Evolutionary conservation across 2,888 invertebrate species (phyloP), one percentile per base, ranked within the genome.

Genomic region (Ypsolopha scabrella): DNA sequence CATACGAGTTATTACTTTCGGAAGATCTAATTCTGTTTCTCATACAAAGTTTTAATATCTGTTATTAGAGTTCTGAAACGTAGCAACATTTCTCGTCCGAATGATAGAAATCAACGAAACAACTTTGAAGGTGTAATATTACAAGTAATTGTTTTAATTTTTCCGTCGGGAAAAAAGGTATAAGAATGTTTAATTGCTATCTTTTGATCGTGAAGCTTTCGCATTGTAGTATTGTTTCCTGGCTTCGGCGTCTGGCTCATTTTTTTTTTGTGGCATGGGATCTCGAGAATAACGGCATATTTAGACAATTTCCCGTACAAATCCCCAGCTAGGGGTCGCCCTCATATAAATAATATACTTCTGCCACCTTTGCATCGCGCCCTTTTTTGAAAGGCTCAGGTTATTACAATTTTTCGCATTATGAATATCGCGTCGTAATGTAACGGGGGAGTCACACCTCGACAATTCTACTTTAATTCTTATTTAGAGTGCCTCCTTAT

Each of bases 401-500:
- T 83, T 82, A 86, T 86, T 86, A 86, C 83, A 87, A 86, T 86
- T 87, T 86, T 79, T 80, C 80, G 79, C 83, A 72, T 87, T 87
- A 87, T 86, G 87, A 87, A 87, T 87, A 86, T 81, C 6, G 41
- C 72, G 65, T 67, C 64, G 64, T 72, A 70, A 72, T 72, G 69
- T 70, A 66, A 67, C 70, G 63, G 61, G 82, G 82, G 82, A 74
- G 76, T 75, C 79, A 80, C 82, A 82, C 79, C 82, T 82, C 82
- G 77, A 71, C 85, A 81, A 85, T 83, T 83, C 75, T 75, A 79
- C 80, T 82, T 82, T 83, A 86, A 83, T 85, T 83, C 85, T 80
- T 85, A 79, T 85, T 86, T 85, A 85, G 82, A 83, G 76, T 79
- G 75, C 74, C 77, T 68, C 76, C 81, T 80, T 82, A 78, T 83